These are phyloP conservation scores for Platichthys flesus DNA, from an alignment of 2,113 vertebrate species.

Conservation along the genomic window DNA sequence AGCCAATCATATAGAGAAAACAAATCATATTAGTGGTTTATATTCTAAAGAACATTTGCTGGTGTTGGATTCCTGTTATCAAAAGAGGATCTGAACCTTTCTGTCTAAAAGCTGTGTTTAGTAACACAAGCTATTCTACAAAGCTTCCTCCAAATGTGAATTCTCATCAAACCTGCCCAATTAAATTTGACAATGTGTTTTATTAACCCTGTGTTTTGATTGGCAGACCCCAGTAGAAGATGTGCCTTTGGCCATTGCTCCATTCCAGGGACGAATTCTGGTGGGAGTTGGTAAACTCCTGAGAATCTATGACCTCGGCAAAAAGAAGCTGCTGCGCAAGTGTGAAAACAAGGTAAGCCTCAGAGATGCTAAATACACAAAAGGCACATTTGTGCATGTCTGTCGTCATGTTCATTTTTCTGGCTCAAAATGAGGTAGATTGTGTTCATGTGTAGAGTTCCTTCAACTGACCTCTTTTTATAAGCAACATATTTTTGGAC, in stretches of 20 bases:
- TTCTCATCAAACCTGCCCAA: background rate
- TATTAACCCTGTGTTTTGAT: background rate
- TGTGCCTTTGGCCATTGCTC: slow-evolving; percentile 94
- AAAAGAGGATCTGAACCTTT: background rate
- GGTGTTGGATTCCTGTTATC: background rate
- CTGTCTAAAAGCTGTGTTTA: slow-evolving; percentile 1
- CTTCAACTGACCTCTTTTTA: too few species aligned
- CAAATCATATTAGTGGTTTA: too few species aligned
- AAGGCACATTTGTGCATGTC: background rate
- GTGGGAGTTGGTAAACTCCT: slow-evolving; percentile 96
- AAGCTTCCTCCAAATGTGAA: background rate
- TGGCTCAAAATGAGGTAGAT: too few species aligned
- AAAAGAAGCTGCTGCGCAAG: slow-evolving; percentile 97
- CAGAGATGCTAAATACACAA: background rate
- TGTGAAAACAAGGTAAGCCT: slow-evolving; percentile 95
- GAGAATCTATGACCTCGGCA: slow-evolving; percentile 95
- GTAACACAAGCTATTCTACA: background rate
- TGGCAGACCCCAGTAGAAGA: slow-evolving; percentile 94
- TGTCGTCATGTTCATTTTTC: too few species aligned
- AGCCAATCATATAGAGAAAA: too few species aligned
- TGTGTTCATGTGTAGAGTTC: too few species aligned
- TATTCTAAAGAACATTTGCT: too few species aligned
- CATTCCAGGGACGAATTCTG: slow-evolving; percentile 92
- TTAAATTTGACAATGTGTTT: background rate
- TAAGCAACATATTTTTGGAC: too few species aligned